Percentiles rank a stretch among this genome's conserved stretches.
phyloP scores from a whole-genome alignment of 2,888 invertebrate species.

The Andricus curvator region DNA sequence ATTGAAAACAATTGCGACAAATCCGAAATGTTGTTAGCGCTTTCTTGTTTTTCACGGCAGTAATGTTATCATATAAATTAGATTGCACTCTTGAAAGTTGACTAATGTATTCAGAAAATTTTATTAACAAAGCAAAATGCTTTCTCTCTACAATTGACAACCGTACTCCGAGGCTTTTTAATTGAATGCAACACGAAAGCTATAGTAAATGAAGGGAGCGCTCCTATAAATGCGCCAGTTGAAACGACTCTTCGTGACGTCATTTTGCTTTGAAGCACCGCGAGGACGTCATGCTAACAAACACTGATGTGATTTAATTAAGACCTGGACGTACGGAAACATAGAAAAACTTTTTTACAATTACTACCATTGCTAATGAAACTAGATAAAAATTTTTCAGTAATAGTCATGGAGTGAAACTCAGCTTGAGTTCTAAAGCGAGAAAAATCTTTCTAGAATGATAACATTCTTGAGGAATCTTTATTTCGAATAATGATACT shows the following conservation, averaged over 20 bases:
- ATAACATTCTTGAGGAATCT: conserved; percentile 55
- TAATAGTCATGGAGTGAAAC: conserved; percentile 14
- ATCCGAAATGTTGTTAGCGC: too few relatives aligned
- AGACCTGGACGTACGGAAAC: conserved; percentile 27
- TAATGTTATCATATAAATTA: too few relatives aligned
- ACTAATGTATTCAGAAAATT: neutral
- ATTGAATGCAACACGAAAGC: conserved; percentile 26
- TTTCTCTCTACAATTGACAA: conserved; percentile 10
- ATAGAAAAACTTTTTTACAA: conserved; percentile 15
- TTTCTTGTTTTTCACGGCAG: too few relatives aligned
- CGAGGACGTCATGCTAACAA: conserved; percentile 40
- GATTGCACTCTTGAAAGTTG: neutral
- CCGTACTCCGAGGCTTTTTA: neutral
- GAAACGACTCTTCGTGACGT: conserved; percentile 43
- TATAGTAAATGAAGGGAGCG: conserved; percentile 19
- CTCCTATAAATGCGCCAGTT: conserved; percentile 39
- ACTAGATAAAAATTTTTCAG: conserved; percentile 1
- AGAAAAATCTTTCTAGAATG: too few relatives aligned
- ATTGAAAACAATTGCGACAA: too few relatives aligned
- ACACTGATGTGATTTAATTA: conserved; percentile 42
- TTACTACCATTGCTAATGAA: neutral
- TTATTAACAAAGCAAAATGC: neutral
- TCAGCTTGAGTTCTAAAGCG: conserved; percentile 68
- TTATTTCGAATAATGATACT: conserved; percentile 62
- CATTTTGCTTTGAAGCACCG: conserved; percentile 36